These are phyloP conservation scores for Sterrhoptilus dennistouni DNA, from an alignment of 2,113 vertebrate species.

Conservation along the genomic window DNA sequence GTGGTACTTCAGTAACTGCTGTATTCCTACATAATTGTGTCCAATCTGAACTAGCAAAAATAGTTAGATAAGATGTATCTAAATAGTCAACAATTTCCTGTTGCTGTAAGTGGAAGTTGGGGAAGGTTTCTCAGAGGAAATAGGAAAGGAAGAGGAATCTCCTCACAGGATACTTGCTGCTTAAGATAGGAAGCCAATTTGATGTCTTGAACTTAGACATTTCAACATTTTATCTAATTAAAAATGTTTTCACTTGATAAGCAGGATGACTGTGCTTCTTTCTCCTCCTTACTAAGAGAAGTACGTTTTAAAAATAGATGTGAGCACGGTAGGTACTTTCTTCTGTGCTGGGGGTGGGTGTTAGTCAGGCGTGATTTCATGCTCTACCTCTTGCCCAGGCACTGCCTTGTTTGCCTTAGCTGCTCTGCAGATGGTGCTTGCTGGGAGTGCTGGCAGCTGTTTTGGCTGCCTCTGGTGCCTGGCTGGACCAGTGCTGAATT, in stretches of 20 bases:
- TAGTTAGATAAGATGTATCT: background rate
- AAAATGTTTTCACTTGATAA: background rate
- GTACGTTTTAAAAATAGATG: background rate
- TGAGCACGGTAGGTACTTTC: background rate
- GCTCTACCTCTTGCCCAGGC: background rate
- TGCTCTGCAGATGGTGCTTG: background rate
- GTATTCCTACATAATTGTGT: background rate
- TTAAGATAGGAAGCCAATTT: slow-evolving; percentile 1
- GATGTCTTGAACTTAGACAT: background rate
- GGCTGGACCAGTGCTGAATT: rapidly evolving
- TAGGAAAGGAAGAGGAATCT: background rate
- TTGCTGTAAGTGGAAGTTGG: background rate
- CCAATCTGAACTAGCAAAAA: background rate
- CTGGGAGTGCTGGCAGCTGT: background rate
- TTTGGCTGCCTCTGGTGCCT: background rate
- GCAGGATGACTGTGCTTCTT: background rate
- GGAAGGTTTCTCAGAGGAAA: background rate
- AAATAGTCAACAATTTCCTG: slow-evolving; percentile 1
- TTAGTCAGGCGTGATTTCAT: background rate
- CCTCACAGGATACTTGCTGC: background rate
- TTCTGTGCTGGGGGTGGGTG: background rate
- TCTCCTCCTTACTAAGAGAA: background rate
- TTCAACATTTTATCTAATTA: background rate
- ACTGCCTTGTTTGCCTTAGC: background rate
- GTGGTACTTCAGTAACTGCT: background rate